Evolutionary conservation across 2,797 vertebrate species (phyloP).

Genomic region (Neomorphus geoffroyi): DNA sequence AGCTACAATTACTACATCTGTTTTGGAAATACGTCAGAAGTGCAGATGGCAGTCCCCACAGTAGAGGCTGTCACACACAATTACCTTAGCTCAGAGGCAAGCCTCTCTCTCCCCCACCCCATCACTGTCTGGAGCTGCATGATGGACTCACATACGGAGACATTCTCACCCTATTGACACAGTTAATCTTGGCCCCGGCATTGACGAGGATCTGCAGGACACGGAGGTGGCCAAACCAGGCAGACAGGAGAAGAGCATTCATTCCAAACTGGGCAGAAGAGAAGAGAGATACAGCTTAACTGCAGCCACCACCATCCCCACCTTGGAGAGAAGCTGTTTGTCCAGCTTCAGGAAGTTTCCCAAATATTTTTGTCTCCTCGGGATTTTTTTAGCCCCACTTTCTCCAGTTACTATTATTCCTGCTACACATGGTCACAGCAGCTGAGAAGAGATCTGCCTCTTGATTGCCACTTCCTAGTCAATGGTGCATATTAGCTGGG

Average conservation of each 20-base stretch:
- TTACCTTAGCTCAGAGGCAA: background rate
- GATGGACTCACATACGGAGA: accelerated
- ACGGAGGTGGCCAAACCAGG: constrained; percentile 90
- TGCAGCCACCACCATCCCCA: background rate
- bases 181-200: constrained; percentile 85
- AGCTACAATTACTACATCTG: background rate
- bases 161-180: constrained; percentile 85
- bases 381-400: background rate
- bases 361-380: background rate
- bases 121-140: background rate
- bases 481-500: background rate
- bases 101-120: no score
- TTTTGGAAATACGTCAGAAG: background rate
- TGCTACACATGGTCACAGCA: background rate
- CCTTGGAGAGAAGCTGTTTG: background rate
- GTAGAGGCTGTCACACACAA: background rate
- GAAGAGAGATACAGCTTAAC: background rate
- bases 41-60: background rate
- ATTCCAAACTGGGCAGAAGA: constrained; percentile 86
- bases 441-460: background rate
- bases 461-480: background rate
- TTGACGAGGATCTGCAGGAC: constrained; percentile 88
- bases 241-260: constrained; percentile 87
- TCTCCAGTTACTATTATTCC: background rate
- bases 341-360: background rate